phyloP scores from a whole-genome alignment of 2,888 invertebrate species.

The Synergus itoensis region DNA sequence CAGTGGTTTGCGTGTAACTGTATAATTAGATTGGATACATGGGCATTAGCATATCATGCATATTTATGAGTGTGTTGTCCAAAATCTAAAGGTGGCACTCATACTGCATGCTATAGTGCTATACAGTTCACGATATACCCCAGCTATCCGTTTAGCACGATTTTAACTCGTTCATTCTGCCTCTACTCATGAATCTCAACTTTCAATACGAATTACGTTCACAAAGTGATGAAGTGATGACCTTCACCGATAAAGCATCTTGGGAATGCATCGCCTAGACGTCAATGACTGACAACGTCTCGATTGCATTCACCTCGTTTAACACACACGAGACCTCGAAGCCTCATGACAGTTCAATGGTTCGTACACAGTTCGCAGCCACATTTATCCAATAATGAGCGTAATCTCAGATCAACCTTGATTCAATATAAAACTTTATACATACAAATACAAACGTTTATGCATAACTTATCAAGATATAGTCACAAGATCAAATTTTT shows the following conservation, averaged over 20 bases:
- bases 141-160: neutral
- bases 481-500: no score
- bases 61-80: slow-evolving; percentile 69
- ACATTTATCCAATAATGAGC: neutral
- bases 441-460: no score
- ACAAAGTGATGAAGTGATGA: neutral
- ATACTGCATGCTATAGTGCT: slow-evolving; percentile 61
- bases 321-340: neutral
- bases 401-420: neutral
- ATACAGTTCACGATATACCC: slow-evolving; percentile 23
- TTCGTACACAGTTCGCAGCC: neutral
- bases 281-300: slow-evolving; percentile 14
- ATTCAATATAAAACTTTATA: neutral
- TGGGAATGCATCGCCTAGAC: neutral
- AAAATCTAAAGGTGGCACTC: slow-evolving; percentile 58
- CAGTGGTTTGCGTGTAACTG: slow-evolving; percentile 68
- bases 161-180: neutral
- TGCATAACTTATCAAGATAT: no score
- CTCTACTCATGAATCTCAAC: neutral
- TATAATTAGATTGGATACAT: slow-evolving; percentile 75
- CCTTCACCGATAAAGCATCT: slow-evolving; percentile 23
- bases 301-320: slow-evolving; percentile 1
- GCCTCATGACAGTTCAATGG: neutral
- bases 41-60: slow-evolving; percentile 75
- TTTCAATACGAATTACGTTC: neutral